A percentile compares a stretch with the other conserved stretches of the same genome.
Evolutionary conservation across 37 sponge, comb jelly and placozoan genomes (phyloP).

Genomic region (Spongia lamella): DNA sequence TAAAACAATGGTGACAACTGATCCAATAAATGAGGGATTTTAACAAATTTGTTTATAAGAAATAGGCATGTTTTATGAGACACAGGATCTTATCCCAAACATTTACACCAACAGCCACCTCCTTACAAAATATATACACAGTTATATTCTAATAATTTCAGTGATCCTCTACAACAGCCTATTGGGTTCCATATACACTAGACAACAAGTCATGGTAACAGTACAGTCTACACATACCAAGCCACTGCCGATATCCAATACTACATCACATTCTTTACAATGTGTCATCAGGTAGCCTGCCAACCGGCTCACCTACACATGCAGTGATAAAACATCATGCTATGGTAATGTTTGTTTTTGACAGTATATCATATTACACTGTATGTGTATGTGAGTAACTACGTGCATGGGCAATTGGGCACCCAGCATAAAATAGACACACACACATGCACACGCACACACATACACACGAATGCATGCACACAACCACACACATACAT

Average conservation of each 20-base stretch:
- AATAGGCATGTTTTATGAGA: too few species aligned
- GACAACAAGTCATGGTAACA: conserved; percentile 11
- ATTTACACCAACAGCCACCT: too few species aligned
- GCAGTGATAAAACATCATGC: not conserved
- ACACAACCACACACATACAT: conserved; percentile 6
- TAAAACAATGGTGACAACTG: too few species aligned
- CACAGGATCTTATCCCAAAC: too few species aligned
- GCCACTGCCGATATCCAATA: conserved; percentile 76
- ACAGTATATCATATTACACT: too few species aligned
- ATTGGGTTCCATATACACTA: too few species aligned
- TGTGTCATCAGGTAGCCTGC: conserved; percentile 48
- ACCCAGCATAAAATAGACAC: not conserved
- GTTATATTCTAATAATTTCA: too few species aligned
- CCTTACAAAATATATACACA: too few species aligned
- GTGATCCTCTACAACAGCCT: too few species aligned
- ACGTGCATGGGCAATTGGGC: not conserved
- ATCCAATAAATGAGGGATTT: too few species aligned
- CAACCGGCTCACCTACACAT: conserved; percentile 45
- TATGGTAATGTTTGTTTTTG: too few species aligned
- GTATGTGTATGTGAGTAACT: not conserved
- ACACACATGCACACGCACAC: not conserved
- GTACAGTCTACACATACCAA: conserved; percentile 41
- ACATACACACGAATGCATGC: not conserved
- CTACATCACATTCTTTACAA: conserved; percentile 30
- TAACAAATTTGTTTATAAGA: too few species aligned